A percentile compares a stretch with the other conserved stretches of the same genome.
Evolutionary conservation across 2,888 invertebrate genomes (phyloP).

Genomic region (Anthophora plumipes): DNA sequence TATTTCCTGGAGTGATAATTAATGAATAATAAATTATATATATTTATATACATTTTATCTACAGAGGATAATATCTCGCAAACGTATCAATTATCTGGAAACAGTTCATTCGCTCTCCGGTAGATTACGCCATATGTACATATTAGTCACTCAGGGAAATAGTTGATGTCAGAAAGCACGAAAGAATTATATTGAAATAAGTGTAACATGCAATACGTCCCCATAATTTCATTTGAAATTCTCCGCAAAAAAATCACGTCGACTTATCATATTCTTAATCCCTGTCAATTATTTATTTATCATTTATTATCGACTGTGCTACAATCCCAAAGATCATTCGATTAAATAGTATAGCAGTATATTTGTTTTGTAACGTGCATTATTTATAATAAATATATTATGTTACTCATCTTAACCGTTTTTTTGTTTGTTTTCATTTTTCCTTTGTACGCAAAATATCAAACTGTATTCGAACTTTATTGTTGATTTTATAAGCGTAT

Average conservation of each 20-base stretch:
- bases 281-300: constrained; percentile 13
- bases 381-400: constrained; percentile 34
- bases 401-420: constrained; percentile 4
- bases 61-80: constrained; percentile 4
- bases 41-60: constrained; percentile 16
- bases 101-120: background rate
- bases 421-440: background rate
- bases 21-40: background rate
- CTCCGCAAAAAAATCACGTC: background rate
- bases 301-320: constrained; percentile 5
- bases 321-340: constrained; percentile 8
- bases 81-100: background rate
- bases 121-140: constrained; percentile 49
- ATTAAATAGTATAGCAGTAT: background rate
- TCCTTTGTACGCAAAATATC: too few relatives aligned
- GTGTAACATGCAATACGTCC: background rate
- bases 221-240: background rate
- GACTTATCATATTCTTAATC: background rate
- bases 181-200: background rate
- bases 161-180: background rate
- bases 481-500: too few relatives aligned
- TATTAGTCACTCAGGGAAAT: constrained; percentile 19
- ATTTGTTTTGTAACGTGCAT: constrained; percentile 36
- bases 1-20: background rate
- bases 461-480: too few relatives aligned